A percentile compares a stretch with the other conserved stretches of the same genome.
Conservation (phyloP, 2,797 vertebrate genomes). For the Sebastes vulpes region DNA sequence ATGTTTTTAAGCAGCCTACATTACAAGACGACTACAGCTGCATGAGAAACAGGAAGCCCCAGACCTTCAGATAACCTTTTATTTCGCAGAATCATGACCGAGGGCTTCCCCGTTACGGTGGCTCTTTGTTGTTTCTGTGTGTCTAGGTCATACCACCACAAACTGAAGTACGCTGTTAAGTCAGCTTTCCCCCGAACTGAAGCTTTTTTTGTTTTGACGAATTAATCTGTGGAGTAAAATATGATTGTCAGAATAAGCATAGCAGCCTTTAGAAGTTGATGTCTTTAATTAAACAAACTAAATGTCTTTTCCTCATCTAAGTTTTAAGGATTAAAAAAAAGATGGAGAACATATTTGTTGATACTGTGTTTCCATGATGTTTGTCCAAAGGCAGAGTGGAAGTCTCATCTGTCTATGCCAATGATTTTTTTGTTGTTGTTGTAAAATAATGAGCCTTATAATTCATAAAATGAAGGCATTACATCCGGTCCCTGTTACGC, state of each 20-base stretch:
- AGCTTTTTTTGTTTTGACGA: neutral
- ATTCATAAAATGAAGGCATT: neutral
- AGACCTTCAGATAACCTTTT: constrained; percentile 69
- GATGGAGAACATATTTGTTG: neutral
- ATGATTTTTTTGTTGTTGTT: neutral
- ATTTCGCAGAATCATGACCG: constrained; percentile 34
- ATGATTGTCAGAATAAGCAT: neutral
- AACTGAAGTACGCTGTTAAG: neutral
- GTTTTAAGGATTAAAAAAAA: neutral
- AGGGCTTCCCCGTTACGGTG: constrained; percentile 37
- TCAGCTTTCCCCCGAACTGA: neutral
- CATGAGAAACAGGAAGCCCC: constrained; percentile 71
- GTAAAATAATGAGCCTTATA: neutral
- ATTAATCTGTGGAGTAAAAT: neutral
- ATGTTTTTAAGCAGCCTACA: constrained; percentile 23
- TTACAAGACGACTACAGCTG: constrained; percentile 1
- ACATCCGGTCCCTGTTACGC: neutral
- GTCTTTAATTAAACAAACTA: neutral
- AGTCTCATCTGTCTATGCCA: neutral
- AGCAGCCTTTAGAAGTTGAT: neutral
- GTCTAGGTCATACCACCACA: neutral
- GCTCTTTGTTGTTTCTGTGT: neutral
- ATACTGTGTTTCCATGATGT: neutral
- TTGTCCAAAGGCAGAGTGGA: neutral
- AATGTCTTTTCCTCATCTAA: neutral